A percentile compares a stretch with the other conserved stretches of the same genome.
These are phyloP conservation scores for Corythoichthys intestinalis DNA, from an alignment of 2,113 vertebrate genomes.

Conservation along the genomic window DNA sequence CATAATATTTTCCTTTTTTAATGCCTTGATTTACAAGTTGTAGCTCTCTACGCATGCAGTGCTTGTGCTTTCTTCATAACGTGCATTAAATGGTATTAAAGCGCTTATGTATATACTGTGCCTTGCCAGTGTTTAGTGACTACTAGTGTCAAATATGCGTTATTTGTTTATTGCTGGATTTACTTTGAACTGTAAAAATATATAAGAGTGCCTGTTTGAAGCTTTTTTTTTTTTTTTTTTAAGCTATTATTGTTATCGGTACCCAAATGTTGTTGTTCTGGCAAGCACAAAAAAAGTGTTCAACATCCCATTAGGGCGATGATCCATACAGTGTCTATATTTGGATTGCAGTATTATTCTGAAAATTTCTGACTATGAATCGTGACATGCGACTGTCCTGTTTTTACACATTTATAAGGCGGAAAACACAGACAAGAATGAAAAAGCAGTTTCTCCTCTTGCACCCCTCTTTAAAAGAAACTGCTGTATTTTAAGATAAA, in stretches of 20 bases:
- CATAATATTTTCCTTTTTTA: background rate
- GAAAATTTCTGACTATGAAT: no score
- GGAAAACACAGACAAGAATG: no score
- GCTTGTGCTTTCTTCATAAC: constrained; percentile 13
- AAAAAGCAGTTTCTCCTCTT: no score
- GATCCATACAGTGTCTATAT: no score
- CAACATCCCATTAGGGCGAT: no score
- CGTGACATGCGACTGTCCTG: no score
- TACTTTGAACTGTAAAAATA: background rate
- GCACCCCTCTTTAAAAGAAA: no score
- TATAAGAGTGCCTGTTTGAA: background rate
- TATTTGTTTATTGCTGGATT: constrained; percentile 9
- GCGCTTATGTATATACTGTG: constrained; percentile 21
- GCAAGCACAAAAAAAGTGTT: no score
- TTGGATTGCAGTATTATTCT: no score
- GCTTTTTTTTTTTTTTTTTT: background rate
- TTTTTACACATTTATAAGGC: no score
- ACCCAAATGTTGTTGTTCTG: background rate
- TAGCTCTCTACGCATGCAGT: constrained; percentile 9
- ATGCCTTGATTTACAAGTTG: constrained; percentile 6
- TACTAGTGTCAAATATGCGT: constrained; percentile 20
- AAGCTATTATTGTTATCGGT: background rate
- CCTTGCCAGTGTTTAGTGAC: constrained; percentile 30
- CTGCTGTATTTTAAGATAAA: no score
- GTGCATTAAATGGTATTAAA: constrained; percentile 24